Percentiles rank a stretch among this genome's conserved stretches.
Evolutionary conservation across 2,888 invertebrate genomes (phyloP).

Genomic region (Xylocampa areola): DNA sequence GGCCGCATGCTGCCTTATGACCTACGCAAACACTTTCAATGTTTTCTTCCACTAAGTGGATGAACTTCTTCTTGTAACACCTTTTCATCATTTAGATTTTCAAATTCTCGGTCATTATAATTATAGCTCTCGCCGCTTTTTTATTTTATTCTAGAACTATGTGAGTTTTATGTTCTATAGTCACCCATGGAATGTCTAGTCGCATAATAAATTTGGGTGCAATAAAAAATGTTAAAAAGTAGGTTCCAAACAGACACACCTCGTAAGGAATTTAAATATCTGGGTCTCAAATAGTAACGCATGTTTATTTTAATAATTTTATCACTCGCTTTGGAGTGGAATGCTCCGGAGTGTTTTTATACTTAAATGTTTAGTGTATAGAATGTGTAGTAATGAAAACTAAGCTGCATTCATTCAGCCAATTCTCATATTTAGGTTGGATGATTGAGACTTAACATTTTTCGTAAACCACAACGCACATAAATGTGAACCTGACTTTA

Average conservation of each 20-base stretch:
- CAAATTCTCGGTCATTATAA: slow-evolving; percentile 25
- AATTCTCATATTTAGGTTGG: slow-evolving; percentile 44
- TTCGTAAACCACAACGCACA: slow-evolving; percentile 32
- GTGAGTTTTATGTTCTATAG: slow-evolving; percentile 14
- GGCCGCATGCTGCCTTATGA: background rate
- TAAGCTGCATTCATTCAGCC: slow-evolving; percentile 23
- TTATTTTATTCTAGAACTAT: slow-evolving; percentile 21
- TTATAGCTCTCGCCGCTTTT: slow-evolving; percentile 24
- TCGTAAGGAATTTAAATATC: slow-evolving; percentile 13
- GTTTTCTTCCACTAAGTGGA: slow-evolving; percentile 23
- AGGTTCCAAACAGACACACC: slow-evolving; percentile 11
- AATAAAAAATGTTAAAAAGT: slow-evolving; percentile 23
- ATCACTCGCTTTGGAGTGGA: slow-evolving; percentile 22
- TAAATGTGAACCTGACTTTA: slow-evolving; percentile 26
- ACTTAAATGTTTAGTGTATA: slow-evolving; percentile 33
- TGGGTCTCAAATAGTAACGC: slow-evolving; percentile 37
- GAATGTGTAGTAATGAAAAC: slow-evolving; percentile 12
- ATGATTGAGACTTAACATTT: slow-evolving; percentile 23
- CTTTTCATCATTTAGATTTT: slow-evolving; percentile 28
- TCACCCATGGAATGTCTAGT: slow-evolving; percentile 58
- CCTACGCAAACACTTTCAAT: slow-evolving; percentile 1
- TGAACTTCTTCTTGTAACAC: slow-evolving; percentile 14
- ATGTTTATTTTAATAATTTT: slow-evolving; percentile 28
- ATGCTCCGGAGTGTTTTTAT: slow-evolving; percentile 31
- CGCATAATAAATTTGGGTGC: slow-evolving; percentile 59